A percentile compares a stretch with the other conserved stretches of the same genome.
phyloP scores from a whole-genome alignment of 2,113 vertebrate species.

The Eptesicus fuscus region DNA sequence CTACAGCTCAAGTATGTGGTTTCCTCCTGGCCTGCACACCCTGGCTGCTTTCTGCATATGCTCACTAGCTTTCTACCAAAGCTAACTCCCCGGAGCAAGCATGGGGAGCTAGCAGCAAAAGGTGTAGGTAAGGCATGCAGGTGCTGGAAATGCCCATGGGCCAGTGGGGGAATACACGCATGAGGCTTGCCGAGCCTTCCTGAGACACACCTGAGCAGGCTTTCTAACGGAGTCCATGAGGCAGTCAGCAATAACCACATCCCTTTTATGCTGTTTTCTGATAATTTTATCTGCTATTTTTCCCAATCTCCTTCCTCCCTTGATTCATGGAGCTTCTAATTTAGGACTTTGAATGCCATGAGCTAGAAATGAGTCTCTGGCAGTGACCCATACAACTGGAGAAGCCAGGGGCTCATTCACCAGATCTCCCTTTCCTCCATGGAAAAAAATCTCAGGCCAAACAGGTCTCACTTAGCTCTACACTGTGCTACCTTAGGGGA shows the following conservation, averaged over 20 bases:
- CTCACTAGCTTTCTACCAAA: neutral
- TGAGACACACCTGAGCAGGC: too few species aligned
- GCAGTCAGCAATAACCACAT: neutral
- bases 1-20: neutral
- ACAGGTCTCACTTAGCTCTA: neutral
- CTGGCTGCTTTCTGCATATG: neutral
- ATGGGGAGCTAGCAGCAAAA: neutral
- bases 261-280: neutral
- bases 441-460: neutral
- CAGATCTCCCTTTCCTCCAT: neutral
- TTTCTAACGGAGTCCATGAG: neutral
- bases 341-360: neutral
- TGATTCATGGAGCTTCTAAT: neutral
- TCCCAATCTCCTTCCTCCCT: neutral
- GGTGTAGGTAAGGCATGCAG: neutral
- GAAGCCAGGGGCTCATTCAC: neutral
- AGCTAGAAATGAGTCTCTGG: neutral
- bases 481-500: neutral
- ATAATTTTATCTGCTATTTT: neutral
- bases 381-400: neutral
- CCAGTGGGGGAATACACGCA: neutral
- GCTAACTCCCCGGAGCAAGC: neutral
- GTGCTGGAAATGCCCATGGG: neutral
- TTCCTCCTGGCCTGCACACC: neutral
- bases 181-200: neutral